Conservation (phyloP, 2,113 vertebrate genomes). For the Sceloporus undulatus region DNA sequence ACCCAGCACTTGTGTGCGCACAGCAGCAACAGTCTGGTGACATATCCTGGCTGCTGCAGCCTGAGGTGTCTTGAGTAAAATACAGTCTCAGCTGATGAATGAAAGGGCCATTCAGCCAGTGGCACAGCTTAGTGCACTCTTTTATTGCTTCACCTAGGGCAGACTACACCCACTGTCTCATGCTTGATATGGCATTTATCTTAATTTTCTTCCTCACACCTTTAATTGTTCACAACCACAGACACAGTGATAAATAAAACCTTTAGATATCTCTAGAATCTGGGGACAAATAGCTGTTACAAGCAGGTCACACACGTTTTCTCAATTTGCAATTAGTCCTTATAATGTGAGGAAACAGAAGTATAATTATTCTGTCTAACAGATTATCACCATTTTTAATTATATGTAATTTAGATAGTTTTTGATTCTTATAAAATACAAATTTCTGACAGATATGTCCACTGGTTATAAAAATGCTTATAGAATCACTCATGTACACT, state of each 20-base stretch:
- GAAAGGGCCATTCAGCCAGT: no score
- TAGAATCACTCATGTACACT: conserved; percentile 27
- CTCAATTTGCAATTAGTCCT: accelerated
- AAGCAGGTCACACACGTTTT: not conserved
- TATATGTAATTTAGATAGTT: not conserved
- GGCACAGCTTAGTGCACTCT: no score
- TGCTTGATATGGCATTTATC: no score
- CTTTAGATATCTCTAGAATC: not conserved
- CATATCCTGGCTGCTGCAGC: no score
- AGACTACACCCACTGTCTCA: no score
- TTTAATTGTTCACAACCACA: not conserved
- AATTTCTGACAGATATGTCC: conserved; percentile 14
- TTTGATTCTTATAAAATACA: accelerated
- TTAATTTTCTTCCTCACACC: not conserved
- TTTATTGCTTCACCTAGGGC: no score
- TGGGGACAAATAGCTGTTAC: not conserved
- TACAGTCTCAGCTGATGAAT: no score
- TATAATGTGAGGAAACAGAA: not conserved
- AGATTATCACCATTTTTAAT: conserved; percentile 20
- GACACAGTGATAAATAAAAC: not conserved
- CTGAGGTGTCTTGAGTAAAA: no score
- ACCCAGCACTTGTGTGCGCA: no score
- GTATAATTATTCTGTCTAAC: accelerated
- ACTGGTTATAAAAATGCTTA: not conserved
- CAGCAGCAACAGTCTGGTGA: no score